Evolutionary conservation across 2,113 vertebrate species (phyloP), one percentile per base, ranked within the genome.

Genomic region (Zosterops hypoxanthus): DNA sequence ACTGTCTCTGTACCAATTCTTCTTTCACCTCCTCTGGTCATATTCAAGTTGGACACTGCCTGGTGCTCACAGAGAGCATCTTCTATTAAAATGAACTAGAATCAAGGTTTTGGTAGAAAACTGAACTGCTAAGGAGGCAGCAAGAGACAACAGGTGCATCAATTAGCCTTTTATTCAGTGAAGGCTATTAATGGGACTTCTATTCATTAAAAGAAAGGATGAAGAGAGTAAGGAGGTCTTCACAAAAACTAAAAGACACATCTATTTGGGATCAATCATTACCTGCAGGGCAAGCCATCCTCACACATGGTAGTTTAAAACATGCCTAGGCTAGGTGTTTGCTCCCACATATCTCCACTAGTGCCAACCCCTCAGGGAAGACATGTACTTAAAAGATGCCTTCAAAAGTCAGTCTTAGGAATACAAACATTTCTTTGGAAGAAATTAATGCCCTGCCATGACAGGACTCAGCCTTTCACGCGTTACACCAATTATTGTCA

Each of bases 361-460:
- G 50, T 86, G 94, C 94, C 94, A 97, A 23, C 19, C 8, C 94
- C 75, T 11, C 76, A 60, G 80, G 90, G 85, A 82, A 96, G 52
- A 71, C 14, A 25, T 91, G 69, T 89, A 79, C 82, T 90, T 86
- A 81, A 83, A 95, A 92, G 52, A 56, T 81, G 52, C 47, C 71
- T 96, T 80, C 85, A 93, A 56, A 94, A 91, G 34, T 49, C 83
- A 82, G 34, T 66, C 33, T 55, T 34, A 46, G 50, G 39, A 68
- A 57, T 14, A 75, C 13, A 86, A n/a, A 60, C 17, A 55, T 87
- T 80, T 78, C 22, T 82, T 61, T 36, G 57, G 79, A 84, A 68
- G 59, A 57, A 81, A 59, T 70, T 16, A 59, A 8, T 84, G 61
- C 14, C 39, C 36, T 93, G 66, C 64, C 22, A 5, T 59, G 79